Base-by-base conservation (phyloP, 2,797 vertebrate species). In the Spizella passerina region DNA sequence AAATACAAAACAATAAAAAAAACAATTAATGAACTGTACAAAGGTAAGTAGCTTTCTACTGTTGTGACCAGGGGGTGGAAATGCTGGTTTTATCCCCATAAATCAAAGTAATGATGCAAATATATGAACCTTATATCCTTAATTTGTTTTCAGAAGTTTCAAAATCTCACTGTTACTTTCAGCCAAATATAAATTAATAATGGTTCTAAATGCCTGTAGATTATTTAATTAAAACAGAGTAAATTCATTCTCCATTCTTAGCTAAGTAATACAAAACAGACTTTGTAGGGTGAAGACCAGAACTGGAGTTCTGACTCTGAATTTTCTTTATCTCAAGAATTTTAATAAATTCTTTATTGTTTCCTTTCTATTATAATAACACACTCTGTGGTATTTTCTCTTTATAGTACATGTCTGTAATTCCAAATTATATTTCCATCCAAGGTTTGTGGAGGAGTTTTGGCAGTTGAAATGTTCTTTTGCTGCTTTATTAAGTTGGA, bases 61-160 rank as follows among this genome's bases (percentile, higher is more conserved):
- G 20, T 32, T 52, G 50, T 90, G 56, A 80, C 47, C 39, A 18
- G 34, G 26, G 41, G 34, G 29, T 57, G 2, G 19, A 41, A 86
- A 68, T 23, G 0, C 23, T 81, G 36, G 4, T 1, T 84, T 94
- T 91, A 76, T 72, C 70, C 68, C 39, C 52, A 18, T 71, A 88
- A 80, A 56, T 66, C 38, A 76, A 72, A 81, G 24, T n/a, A 82
- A 60, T 57, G 20, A 18, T 5, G 3, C 32, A 84, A 80, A 70
- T 91, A 87, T n/a, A 63, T 71, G 83, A 90, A 73, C 24, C 26
- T 91, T 73, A 65, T 50, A 72, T 53, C 56, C 18, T 84, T 70
- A 66, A 75, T 85, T 92, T 91, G 27, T 73, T 95, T 93, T 90
- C 47, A 46, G 36, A 57, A 2, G 10, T 95, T 93, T 91, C 44